Conservation (phyloP, 2,888 invertebrate species). For the Pachliopta kotzebuea region DNA sequence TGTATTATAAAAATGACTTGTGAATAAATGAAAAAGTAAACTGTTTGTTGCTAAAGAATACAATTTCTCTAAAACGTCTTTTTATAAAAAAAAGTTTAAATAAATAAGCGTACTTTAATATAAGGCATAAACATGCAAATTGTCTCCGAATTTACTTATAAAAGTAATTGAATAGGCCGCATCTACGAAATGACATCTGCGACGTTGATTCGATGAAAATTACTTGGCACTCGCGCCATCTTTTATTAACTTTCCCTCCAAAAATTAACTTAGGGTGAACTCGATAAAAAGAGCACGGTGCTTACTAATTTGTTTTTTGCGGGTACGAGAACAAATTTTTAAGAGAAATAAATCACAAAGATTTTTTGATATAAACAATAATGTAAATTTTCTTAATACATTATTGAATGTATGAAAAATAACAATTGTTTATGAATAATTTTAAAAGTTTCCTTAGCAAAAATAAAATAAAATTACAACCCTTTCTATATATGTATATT, state of each 20-base stretch:
- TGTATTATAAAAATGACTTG: too few species aligned
- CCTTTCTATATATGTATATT: too few species aligned
- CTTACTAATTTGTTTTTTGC: conserved; percentile 21
- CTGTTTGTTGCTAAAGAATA: too few species aligned
- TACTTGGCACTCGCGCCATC: conserved; percentile 42
- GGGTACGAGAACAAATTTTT: not conserved
- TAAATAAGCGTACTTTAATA: conserved; percentile 39
- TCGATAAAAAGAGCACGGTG: conserved; percentile 25
- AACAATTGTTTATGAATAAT: too few species aligned
- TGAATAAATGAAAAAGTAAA: too few species aligned
- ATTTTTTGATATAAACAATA: too few species aligned
- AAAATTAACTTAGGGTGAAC: conserved; percentile 34
- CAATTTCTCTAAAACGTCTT: too few species aligned
- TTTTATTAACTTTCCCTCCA: conserved; percentile 46
- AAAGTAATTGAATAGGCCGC: conserved; percentile 70
- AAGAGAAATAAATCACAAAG: too few species aligned
- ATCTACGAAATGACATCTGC: conserved; percentile 58
- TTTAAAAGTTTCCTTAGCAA: too few species aligned
- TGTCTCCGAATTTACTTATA: conserved; percentile 62
- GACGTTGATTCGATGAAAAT: conserved; percentile 66
- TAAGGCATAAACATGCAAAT: conserved; percentile 69
- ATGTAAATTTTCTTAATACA: too few species aligned
- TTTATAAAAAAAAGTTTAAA: conserved; percentile 50
- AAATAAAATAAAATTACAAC: too few species aligned
- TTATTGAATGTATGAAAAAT: too few species aligned